Evolutionary conservation across 2,113 vertebrate species (phyloP), one percentile per base, ranked within the genome.

Genomic region (Ictidomys tridecemlineatus): DNA sequence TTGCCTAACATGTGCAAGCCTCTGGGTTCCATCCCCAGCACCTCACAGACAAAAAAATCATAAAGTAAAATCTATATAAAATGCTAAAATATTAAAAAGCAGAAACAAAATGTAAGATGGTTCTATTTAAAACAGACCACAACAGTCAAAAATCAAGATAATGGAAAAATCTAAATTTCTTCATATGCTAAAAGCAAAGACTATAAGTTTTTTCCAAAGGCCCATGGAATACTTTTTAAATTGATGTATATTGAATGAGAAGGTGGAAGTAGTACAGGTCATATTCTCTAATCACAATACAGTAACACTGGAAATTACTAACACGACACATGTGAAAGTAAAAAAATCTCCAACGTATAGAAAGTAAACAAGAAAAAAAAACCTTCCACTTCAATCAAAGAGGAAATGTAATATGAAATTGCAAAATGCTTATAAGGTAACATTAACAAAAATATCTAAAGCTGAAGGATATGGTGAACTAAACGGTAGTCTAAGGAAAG

Each of bases 151-250:
- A 93, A 70, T 30, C 67, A 92, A 88, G 78, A 78, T 80, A 88
- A 90, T 48, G 76, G 16, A 53, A 97, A 94, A 80, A 73, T 86
- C 69, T 89, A 88, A 84, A 79, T 77, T 79, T 91, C n/a, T 89
- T 80, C 11, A 67, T 76, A 91, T 0, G 84, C 11, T 53, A 48
- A 85, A 82, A 92, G 53, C 6, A 58, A 51, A 96, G 39, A 76
- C 32, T 76, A 13, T 22, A 56, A 16, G 78, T 94, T 56, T 51
- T 48, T 94, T 83, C 93, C 48, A 90, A 87, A 42, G 82, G 22
- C 48, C 34, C 70, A 85, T 3, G 87, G 26, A 94, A 48, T 42
- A 42, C 42, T 42, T 42, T 42, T 6, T 6, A 67, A 80, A 88
- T 70, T 94, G 37, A 67, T 24, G 42, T n/a, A 37, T 88, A 85